Evolutionary conservation across 2,888 invertebrate species (phyloP).

Genomic region (Synanthedon andrenaeformis): DNA sequence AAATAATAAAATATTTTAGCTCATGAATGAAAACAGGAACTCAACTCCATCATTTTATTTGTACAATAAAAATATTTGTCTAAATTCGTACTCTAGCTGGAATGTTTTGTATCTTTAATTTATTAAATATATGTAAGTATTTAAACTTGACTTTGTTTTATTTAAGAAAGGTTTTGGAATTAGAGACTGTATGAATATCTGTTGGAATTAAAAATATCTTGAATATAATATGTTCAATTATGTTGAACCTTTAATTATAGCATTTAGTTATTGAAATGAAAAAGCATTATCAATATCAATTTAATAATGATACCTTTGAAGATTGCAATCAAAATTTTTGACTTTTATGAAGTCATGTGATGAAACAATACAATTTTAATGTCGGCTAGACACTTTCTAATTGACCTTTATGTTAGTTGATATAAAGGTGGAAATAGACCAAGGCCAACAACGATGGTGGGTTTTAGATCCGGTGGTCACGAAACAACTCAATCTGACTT

Average conservation of each 20-base stretch:
- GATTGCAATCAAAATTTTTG: slow-evolving; percentile 13
- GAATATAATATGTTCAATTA: background rate
- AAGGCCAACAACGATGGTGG: slow-evolving; percentile 55
- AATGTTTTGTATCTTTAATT: too few species aligned
- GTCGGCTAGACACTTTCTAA: slow-evolving; percentile 36
- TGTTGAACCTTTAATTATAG: background rate
- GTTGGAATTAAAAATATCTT: background rate
- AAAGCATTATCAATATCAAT: slow-evolving; percentile 11
- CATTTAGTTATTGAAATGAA: background rate
- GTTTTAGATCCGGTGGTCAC: slow-evolving; percentile 62
- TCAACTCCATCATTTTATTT: too few species aligned
- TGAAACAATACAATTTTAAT: slow-evolving; percentile 15
- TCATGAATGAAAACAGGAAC: too few species aligned
- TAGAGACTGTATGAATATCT: too few species aligned
- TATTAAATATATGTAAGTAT: too few species aligned
- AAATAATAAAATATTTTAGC: too few species aligned
- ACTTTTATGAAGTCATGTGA: slow-evolving; percentile 5
- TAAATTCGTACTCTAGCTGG: too few species aligned
- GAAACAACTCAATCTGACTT: slow-evolving; percentile 17
- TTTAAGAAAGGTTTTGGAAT: too few species aligned
- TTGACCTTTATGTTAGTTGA: slow-evolving; percentile 49
- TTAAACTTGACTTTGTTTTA: too few species aligned
- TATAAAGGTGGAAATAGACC: slow-evolving; percentile 55
- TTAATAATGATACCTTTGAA: slow-evolving; percentile 15
- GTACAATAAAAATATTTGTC: too few species aligned